Percentiles rank a stretch among this genome's conserved stretches.
Conservation (phyloP, 1,140 invertebrate genomes). For the Mycetomoellerius zeteki region DNA sequence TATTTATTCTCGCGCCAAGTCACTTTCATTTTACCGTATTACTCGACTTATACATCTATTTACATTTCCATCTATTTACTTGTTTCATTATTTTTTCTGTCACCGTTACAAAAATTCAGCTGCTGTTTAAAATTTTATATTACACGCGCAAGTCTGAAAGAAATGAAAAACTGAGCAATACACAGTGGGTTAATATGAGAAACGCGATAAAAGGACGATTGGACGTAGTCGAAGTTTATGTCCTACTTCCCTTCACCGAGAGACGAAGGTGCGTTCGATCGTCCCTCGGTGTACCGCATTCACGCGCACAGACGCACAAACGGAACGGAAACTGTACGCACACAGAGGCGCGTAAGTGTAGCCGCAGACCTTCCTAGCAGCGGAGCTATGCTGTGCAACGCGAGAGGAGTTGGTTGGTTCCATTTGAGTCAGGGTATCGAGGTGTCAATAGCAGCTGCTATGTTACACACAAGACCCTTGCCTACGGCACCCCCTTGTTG, state of each 20-base stretch:
- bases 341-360: slow-evolving; percentile 48
- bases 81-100: not conserved
- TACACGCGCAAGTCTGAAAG: not conserved
- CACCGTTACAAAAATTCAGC: not conserved
- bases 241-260: slow-evolving; percentile 35
- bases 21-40: not conserved
- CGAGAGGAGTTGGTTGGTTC: slow-evolving; percentile 84
- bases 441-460: slow-evolving; percentile 87
- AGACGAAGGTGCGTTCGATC: slow-evolving; percentile 68
- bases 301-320: slow-evolving; percentile 60
- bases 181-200: slow-evolving; percentile 4
- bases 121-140: not conserved
- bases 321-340: slow-evolving; percentile 48
- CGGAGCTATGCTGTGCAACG: slow-evolving; percentile 81
- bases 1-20: not conserved
- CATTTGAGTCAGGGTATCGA: slow-evolving; percentile 86
- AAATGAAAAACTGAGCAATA: not conserved
- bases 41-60: not conserved
- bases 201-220: slow-evolving; percentile 18
- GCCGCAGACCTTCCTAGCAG: slow-evolving; percentile 71
- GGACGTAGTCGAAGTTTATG: slow-evolving; percentile 37
- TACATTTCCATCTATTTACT: not conserved
- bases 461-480: slow-evolving; percentile 84
- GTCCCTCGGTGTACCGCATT: slow-evolving; percentile 55
- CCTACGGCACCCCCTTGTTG: slow-evolving; percentile 80